Evolutionary conservation across 2,797 vertebrate genomes (phyloP).

Genomic region (Anas flavirostris): DNA sequence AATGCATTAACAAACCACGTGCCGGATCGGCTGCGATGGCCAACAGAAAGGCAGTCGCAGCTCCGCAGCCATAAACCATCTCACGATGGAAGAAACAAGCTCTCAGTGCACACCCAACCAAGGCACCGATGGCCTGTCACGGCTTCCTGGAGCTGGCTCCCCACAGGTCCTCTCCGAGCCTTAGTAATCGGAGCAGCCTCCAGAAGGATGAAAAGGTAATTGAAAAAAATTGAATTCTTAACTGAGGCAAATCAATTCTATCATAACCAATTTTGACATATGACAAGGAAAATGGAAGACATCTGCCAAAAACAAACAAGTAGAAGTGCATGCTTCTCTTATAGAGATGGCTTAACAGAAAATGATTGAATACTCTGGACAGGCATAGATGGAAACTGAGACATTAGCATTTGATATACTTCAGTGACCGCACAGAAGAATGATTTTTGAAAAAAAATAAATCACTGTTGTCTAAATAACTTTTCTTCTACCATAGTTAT

Average conservation of each 20-base stretch:
- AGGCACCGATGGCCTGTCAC: not conserved
- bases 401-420: not conserved
- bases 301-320: constrained; percentile 15
- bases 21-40: not conserved
- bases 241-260: not conserved
- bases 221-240: not conserved
- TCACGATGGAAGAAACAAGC: not conserved
- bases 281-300: constrained; percentile 34
- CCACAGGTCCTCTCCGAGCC: not conserved
- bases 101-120: not conserved
- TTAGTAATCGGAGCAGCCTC: not conserved
- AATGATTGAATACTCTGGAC: constrained; percentile 11
- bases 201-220: not conserved
- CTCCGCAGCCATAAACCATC: not conserved
- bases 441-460: not conserved
- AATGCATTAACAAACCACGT: rapidly evolving
- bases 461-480: not conserved
- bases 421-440: not conserved
- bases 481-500: not conserved
- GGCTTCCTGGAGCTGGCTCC: not conserved
- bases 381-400: not conserved
- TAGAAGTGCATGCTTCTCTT: not conserved
- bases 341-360: not conserved
- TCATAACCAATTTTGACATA: not conserved
- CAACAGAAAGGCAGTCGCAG: not conserved